Evolutionary conservation across 2,888 invertebrate genomes (phyloP).

Genomic region (Apodemia mormo): DNA sequence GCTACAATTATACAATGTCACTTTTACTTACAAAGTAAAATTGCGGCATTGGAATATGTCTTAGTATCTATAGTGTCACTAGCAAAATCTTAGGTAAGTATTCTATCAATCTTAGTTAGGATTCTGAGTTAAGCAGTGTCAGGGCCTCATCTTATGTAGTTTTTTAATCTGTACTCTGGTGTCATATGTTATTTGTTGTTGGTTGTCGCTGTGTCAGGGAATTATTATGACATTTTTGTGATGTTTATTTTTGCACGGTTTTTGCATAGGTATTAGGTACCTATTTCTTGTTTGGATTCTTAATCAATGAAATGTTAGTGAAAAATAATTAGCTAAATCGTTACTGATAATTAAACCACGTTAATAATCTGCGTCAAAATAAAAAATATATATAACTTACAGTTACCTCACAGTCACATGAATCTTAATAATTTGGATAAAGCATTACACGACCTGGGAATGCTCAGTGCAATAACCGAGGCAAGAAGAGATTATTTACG

Average conservation of each 20-base stretch:
- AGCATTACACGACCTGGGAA: conserved; percentile 82
- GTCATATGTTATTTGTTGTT: not conserved
- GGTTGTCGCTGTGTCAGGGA: conserved; percentile 34
- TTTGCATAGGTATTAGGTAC: conserved; percentile 63
- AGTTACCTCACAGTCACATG: conserved; percentile 59
- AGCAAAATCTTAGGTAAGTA: too few species aligned
- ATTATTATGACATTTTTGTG: conserved; percentile 73
- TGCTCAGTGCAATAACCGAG: conserved; percentile 82
- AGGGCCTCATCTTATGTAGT: too few species aligned
- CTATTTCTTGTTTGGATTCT: conserved; percentile 41
- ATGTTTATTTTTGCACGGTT: conserved; percentile 75
- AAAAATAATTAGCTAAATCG: not conserved
- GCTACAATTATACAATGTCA: too few species aligned
- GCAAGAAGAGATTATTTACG: conserved; percentile 80
- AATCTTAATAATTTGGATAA: conserved; percentile 80
- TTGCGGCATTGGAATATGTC: too few species aligned
- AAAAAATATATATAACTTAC: not conserved
- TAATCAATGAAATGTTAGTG: not conserved
- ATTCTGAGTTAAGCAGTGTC: too few species aligned
- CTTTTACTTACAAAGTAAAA: too few species aligned
- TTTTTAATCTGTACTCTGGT: too few species aligned
- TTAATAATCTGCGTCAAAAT: not conserved
- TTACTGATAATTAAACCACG: not conserved
- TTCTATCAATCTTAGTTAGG: too few species aligned
- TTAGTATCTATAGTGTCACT: too few species aligned